phyloP scores from a whole-genome alignment of 2,888 invertebrate genomes.

The Diadromus collaris region DNA sequence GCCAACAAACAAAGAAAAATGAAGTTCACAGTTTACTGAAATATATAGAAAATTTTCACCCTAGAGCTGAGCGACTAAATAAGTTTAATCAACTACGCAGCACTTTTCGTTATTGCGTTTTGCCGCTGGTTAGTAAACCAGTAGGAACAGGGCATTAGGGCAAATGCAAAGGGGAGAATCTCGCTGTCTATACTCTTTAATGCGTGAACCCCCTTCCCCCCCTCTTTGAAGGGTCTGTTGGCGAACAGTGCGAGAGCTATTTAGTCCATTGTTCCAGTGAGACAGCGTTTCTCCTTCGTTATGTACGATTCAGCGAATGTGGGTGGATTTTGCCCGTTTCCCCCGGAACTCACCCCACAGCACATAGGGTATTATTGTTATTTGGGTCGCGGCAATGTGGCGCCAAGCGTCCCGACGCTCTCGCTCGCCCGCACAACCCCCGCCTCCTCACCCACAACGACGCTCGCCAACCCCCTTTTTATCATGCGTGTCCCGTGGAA shows the following conservation, averaged over 20 bases:
- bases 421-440: slow-evolving; percentile 40
- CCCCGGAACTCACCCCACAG: slow-evolving; percentile 43
- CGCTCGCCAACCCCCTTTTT: slow-evolving; percentile 44
- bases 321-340: slow-evolving; percentile 56
- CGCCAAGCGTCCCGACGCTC: slow-evolving; percentile 74
- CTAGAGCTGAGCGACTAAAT: neutral
- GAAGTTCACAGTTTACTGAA: neutral
- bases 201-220: slow-evolving; percentile 1
- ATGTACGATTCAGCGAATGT: slow-evolving; percentile 52
- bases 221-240: neutral
- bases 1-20: neutral
- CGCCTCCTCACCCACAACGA: slow-evolving; percentile 30
- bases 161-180: slow-evolving; percentile 14
- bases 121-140: neutral
- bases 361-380: slow-evolving; percentile 70
- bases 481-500: slow-evolving; percentile 57
- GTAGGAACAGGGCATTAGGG: slow-evolving; percentile 12
- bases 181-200: neutral
- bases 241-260: slow-evolving; percentile 41
- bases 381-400: slow-evolving; percentile 76
- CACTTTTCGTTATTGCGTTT: slow-evolving; percentile 25
- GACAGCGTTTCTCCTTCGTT: slow-evolving; percentile 42
- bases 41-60: neutral
- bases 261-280: slow-evolving; percentile 53
- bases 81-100: neutral